These are phyloP conservation scores for Amazona guildingii DNA, from an alignment of 2,113 vertebrate species.

Conservation along the genomic window DNA sequence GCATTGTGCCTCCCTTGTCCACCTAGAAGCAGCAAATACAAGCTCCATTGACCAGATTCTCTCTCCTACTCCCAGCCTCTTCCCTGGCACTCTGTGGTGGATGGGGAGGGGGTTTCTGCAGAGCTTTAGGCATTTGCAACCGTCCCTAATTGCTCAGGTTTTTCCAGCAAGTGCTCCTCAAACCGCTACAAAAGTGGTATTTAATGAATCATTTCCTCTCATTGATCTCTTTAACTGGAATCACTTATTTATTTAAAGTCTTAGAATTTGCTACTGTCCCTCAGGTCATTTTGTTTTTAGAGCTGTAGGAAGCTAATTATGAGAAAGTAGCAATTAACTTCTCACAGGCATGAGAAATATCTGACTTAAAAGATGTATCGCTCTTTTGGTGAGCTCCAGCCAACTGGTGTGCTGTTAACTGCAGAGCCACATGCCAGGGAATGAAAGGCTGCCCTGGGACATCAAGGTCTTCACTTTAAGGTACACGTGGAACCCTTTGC, in stretches of 20 bases:
- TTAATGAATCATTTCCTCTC: conserved; percentile 42
- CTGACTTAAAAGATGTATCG: not conserved
- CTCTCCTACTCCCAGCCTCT: not conserved
- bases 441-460: not conserved
- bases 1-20: not conserved
- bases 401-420: not conserved
- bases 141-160: not conserved
- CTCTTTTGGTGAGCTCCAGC: not conserved
- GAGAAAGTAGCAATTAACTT: conserved; percentile 54
- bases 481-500: rapidly evolving
- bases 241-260: conserved; percentile 21
- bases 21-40: not conserved
- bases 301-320: conserved; percentile 30
- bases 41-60: too few relatives aligned
- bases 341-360: conserved; percentile 18
- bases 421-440: not conserved
- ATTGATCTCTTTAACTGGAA: conserved; percentile 41
- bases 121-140: not conserved
- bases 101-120: not conserved
- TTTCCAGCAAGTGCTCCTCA: not conserved
- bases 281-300: conserved; percentile 48
- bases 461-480: not conserved
- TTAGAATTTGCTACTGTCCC: conserved; percentile 1
- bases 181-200: not conserved
- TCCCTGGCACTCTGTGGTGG: not conserved